Conservation (phyloP, 2,113 vertebrate species). For the Atractosteus spatula region DNA sequence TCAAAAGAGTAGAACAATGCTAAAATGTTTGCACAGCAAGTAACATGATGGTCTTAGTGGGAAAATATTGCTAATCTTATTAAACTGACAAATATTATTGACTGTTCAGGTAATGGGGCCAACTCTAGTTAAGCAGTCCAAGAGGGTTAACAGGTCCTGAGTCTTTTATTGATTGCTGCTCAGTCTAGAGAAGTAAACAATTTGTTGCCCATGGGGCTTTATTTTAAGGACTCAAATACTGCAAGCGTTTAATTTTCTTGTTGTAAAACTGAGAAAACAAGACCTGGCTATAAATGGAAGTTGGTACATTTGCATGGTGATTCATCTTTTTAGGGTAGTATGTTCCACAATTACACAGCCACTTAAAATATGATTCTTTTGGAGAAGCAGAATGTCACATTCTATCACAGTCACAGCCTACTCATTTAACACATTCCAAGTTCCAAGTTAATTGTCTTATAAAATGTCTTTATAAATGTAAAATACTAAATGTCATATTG, state of each 20-base stretch:
- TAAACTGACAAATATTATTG: constrained; percentile 60
- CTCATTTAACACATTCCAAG: too few species aligned
- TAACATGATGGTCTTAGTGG: constrained; percentile 36
- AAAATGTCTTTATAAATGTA: too few species aligned
- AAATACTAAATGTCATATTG: too few species aligned
- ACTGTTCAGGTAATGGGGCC: constrained; percentile 48
- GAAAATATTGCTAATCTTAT: constrained; percentile 52
- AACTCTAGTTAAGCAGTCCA: constrained; percentile 58
- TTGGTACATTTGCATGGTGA: too few species aligned
- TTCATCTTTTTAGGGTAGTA: too few species aligned
- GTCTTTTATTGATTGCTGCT: constrained; percentile 53
- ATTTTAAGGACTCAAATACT: constrained; percentile 17
- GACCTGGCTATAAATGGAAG: background rate
- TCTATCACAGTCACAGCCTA: too few species aligned
- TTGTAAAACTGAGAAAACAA: background rate
- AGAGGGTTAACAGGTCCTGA: constrained; percentile 54
- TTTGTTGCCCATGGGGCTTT: constrained; percentile 42
- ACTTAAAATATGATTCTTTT: too few species aligned
- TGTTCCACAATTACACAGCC: too few species aligned
- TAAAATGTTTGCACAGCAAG: too few species aligned
- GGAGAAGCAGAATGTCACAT: too few species aligned
- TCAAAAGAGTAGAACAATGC: too few species aligned
- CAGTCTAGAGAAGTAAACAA: constrained; percentile 48
- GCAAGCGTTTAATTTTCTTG: constrained; percentile 10
- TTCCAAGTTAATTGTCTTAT: too few species aligned